These are phyloP conservation scores for Stomorhina lunata DNA, from an alignment of 2,888 invertebrate genomes.

Conservation along the genomic window DNA sequence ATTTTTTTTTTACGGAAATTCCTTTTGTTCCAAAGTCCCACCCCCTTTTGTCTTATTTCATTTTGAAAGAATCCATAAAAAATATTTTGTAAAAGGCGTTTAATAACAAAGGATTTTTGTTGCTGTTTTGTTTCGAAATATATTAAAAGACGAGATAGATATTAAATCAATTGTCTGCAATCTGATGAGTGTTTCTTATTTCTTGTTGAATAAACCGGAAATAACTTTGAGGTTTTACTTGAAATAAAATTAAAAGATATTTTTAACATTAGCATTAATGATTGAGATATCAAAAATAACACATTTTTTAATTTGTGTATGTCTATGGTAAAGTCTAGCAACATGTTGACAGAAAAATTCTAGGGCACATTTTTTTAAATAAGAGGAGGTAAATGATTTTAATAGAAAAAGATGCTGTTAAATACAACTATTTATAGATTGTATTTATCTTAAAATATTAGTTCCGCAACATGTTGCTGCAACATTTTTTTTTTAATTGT, in stretches of 20 bases:
- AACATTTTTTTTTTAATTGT: too few species aligned
- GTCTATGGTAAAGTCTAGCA: too few species aligned
- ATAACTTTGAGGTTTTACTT: background rate
- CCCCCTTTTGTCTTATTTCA: background rate
- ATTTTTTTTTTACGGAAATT: background rate
- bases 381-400: too few species aligned
- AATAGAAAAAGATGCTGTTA: too few species aligned
- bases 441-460: too few species aligned
- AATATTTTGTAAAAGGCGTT: conserved; percentile 16
- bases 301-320: too few species aligned
- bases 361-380: too few species aligned
- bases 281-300: too few species aligned
- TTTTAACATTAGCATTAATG: too few species aligned
- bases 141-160: background rate
- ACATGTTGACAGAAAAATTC: background rate
- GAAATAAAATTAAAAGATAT: background rate
- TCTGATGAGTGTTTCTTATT: background rate
- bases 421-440: too few species aligned
- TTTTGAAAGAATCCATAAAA: background rate
- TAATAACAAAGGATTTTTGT: conserved; percentile 32
- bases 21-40: background rate
- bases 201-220: conserved; percentile 6
- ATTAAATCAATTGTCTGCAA: background rate
- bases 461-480: too few species aligned
- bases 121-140: too few species aligned